Evolutionary conservation across 2,797 vertebrate species (phyloP).

Genomic region (Setipinna tenuifilis): DNA sequence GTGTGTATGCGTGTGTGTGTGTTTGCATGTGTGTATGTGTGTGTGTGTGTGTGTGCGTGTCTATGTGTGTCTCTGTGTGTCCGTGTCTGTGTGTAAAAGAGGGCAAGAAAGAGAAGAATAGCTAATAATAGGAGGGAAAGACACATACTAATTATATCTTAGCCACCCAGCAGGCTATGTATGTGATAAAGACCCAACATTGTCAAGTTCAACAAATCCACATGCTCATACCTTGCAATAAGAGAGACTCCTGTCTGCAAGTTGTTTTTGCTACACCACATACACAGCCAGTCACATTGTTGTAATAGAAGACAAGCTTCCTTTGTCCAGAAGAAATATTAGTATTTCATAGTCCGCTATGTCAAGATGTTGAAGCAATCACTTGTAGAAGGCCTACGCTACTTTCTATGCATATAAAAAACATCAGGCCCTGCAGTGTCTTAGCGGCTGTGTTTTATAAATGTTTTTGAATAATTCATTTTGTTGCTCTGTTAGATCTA

Average conservation of each 20-base stretch:
- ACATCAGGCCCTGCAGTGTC: not conserved
- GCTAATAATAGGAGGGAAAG: not conserved
- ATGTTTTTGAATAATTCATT: not conserved
- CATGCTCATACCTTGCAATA: not conserved
- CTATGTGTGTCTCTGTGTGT: not conserved
- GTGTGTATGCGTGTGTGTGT: not conserved
- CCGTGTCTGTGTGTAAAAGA: not conserved
- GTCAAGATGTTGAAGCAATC: not conserved
- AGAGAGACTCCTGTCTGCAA: not conserved
- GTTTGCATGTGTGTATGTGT: not conserved
- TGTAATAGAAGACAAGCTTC: not conserved
- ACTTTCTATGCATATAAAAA: not conserved
- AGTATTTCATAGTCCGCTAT: not conserved
- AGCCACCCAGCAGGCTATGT: not conserved
- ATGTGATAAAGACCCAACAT: not conserved
- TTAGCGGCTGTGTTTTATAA: not conserved
- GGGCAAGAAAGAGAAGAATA: not conserved
- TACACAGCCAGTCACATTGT: not conserved
- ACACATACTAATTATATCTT: not conserved
- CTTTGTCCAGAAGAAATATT: not conserved
- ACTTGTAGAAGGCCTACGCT: not conserved
- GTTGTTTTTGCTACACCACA: not conserved
- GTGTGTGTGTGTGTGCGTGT: not conserved
- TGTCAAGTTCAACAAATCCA: not conserved
- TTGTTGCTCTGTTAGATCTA: not conserved